These are phyloP conservation scores for Leucophenga maculata DNA, from an alignment of 2,888 invertebrate species.

Conservation along the genomic window DNA sequence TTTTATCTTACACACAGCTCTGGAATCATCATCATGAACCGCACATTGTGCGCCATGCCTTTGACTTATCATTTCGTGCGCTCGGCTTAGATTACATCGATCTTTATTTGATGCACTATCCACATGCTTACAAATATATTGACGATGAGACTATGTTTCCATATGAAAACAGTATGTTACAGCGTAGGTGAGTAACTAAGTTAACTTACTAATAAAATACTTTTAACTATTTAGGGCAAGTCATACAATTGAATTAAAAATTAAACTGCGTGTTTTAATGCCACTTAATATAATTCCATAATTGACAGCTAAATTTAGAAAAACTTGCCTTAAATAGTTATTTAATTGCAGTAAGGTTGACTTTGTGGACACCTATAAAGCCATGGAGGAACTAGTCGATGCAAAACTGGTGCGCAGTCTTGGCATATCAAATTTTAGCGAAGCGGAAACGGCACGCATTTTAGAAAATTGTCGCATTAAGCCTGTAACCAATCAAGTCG, in stretches of 20 bases:
- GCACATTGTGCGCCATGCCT: constrained; percentile 78
- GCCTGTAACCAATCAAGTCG: constrained; percentile 62
- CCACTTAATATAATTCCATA: too few relatives aligned
- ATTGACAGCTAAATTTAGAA: too few relatives aligned
- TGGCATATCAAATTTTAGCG: constrained; percentile 61
- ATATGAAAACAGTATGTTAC: constrained; percentile 56
- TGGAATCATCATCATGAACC: constrained; percentile 75
- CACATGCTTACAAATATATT: constrained; percentile 77
- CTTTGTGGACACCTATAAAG: constrained; percentile 67
- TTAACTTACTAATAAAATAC: too few relatives aligned
- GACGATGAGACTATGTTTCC: constrained; percentile 55
- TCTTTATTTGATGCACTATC: constrained; percentile 87
- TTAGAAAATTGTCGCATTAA: constrained; percentile 53
- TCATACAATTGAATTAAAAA: background rate
- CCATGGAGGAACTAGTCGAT: constrained; percentile 57
- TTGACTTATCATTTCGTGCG: constrained; percentile 77
- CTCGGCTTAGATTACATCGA: constrained; percentile 84
- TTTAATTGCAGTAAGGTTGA: constrained; percentile 72
- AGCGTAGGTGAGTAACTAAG: background rate
- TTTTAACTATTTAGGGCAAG: too few relatives aligned
- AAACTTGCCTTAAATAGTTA: too few relatives aligned
- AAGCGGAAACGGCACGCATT: constrained; percentile 55
- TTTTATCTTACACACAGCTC: background rate
- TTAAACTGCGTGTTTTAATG: background rate
- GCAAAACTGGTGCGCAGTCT: constrained; percentile 55